Evolutionary conservation across 2,888 invertebrate species (phyloP).

Genomic region (Drosophila quasianomalipes): DNA sequence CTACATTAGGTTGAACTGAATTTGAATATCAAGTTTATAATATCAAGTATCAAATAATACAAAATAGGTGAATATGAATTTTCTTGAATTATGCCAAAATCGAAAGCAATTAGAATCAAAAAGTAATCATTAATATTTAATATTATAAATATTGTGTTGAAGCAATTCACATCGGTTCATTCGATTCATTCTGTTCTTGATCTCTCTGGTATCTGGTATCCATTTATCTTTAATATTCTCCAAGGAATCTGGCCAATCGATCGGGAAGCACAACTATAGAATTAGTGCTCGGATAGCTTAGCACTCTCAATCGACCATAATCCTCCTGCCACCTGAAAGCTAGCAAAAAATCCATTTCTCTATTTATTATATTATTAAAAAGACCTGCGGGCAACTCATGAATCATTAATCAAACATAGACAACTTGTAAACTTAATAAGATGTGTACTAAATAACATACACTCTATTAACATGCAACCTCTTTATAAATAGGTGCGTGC

Average conservation of each 20-base stretch:
- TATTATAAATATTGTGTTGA: background rate
- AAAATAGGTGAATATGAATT: background rate
- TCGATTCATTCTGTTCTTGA: constrained; percentile 94
- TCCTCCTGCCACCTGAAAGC: constrained; percentile 93
- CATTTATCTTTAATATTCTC: constrained; percentile 99
- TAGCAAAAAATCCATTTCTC: background rate
- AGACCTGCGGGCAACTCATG: background rate
- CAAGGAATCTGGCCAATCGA: constrained; percentile 98
- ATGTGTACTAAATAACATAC: background rate
- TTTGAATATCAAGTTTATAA: constrained; percentile 12
- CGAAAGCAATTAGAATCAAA: background rate
- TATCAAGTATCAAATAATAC: background rate
- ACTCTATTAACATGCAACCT: constrained; percentile 3
- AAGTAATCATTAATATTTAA: background rate
- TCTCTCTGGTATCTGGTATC: constrained; percentile 93
- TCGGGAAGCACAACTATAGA: constrained; percentile 99
- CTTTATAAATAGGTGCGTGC: constrained; percentile 4
- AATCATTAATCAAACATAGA: constrained; percentile 30
- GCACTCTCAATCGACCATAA: constrained; percentile 96
- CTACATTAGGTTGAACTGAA: constrained; percentile 1
- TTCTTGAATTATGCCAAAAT: background rate
- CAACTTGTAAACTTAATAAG: constrained; percentile 1
- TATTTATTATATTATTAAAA: background rate
- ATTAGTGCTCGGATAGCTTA: constrained; percentile 99
- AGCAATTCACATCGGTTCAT: constrained; percentile 88